These are phyloP conservation scores for Terebella lapidaria DNA, from an alignment of 2,888 invertebrate genomes.

Conservation along the genomic window DNA sequence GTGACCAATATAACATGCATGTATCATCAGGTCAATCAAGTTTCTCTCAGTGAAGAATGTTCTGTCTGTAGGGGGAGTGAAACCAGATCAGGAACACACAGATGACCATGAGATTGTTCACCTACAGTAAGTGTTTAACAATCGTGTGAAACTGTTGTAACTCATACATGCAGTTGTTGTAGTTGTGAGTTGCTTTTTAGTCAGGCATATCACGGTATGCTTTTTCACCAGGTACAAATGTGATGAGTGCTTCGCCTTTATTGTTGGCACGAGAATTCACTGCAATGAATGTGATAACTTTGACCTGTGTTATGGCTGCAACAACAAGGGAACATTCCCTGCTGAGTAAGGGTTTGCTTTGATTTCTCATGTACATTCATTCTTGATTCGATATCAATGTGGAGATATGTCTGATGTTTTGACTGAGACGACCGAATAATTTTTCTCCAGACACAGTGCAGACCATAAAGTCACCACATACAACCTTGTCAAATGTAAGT, in stretches of 20 bases:
- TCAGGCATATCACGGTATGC: too few relatives aligned
- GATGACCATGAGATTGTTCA: constrained; percentile 50
- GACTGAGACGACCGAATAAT: too few relatives aligned
- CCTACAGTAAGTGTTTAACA: constrained; percentile 43
- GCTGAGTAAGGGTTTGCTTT: constrained; percentile 32
- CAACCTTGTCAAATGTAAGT: constrained; percentile 46
- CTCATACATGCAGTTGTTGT: neutral
- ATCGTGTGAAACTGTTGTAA: too few relatives aligned
- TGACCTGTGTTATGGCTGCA: constrained; percentile 50
- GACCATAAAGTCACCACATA: constrained; percentile 40
- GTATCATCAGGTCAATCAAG: neutral
- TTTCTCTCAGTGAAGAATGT: neutral
- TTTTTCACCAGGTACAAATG: constrained; percentile 43
- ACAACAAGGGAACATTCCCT: constrained; percentile 36
- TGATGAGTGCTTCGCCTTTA: constrained; percentile 49
- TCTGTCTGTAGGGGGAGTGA: constrained; percentile 36
- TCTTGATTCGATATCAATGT: neutral
- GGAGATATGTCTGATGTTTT: neutral
- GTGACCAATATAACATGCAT: too few relatives aligned
- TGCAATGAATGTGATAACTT: constrained; percentile 50
- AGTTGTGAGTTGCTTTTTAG: neutral
- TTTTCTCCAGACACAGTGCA: constrained; percentile 33
- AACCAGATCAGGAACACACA: constrained; percentile 39
- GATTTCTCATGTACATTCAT: neutral
- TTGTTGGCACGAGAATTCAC: constrained; percentile 49